These are phyloP conservation scores for Loris lydekkerianus DNA, from an alignment of 2,797 vertebrate genomes.

Conservation along the genomic window DNA sequence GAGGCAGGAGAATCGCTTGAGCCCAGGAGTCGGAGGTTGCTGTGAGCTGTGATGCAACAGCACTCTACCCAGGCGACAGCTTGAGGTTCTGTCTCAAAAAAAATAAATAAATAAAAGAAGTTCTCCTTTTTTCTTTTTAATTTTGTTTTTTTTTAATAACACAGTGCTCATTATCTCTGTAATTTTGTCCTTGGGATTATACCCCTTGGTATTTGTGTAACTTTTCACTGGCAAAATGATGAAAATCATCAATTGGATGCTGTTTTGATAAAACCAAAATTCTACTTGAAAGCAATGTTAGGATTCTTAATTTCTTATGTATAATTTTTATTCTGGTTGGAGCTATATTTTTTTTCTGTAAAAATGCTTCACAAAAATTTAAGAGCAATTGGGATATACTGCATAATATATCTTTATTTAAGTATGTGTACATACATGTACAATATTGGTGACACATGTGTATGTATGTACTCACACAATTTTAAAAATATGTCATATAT, in stretches of 20 bases:
- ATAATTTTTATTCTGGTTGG: constrained; percentile 53
- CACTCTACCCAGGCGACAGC: too few species aligned
- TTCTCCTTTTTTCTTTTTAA: neutral
- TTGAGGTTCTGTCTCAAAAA: too few species aligned
- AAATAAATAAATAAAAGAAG: too few species aligned
- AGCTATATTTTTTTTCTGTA: constrained; percentile 42
- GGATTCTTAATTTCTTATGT: constrained; percentile 58
- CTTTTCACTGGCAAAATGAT: neutral
- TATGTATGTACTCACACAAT: neutral
- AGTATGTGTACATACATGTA: neutral
- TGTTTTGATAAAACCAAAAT: constrained; percentile 68
- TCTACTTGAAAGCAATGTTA: constrained; percentile 44
- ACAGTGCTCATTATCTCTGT: constrained; percentile 15
- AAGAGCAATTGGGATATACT: constrained; percentile 47
- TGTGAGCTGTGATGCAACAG: too few species aligned
- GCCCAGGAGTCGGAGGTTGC: too few species aligned
- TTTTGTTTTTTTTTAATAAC: neutral
- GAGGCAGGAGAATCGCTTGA: too few species aligned
- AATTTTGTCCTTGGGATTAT: constrained; percentile 43
- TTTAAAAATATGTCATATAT: neutral
- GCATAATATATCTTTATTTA: constrained; percentile 9
- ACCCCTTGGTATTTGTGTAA: constrained; percentile 48
- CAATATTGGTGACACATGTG: neutral
- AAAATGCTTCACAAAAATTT: constrained; percentile 54
- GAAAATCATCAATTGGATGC: constrained; percentile 7